Base-by-base conservation (phyloP, 2,113 vertebrate genomes). In the Amphiprion ocellaris region DNA sequence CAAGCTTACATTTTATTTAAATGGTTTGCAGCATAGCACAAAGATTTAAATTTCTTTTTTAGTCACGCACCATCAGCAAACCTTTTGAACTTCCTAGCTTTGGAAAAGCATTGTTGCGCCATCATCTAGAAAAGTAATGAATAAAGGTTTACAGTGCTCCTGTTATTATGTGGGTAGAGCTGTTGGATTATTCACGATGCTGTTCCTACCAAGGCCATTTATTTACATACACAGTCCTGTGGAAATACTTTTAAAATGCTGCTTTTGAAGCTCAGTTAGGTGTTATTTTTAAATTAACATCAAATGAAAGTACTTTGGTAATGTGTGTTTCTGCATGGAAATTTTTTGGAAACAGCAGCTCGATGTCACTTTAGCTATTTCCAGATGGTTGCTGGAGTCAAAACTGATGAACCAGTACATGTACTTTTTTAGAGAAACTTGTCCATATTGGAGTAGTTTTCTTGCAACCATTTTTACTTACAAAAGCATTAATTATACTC, bases 1-100 rank as follows among this genome's bases (percentile, higher is more conserved):
- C 24, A 39, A 78, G 63, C 73, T 56, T 46, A 6, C 11, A 64
- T 56, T 73, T 60, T 6, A 19, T 74, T 76, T 73, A 53, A 77
- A 50, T 17, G 33, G 4, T 56, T 65, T 67, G 5, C 2, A 5
- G n/a, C 37, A 6, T 14, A 64, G 16, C 23, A 67, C 52, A 67
- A 60, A 81, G 6, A 58, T 9, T 3, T 7, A 15, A 7, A 28
- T 66, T 39, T 10, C 12, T 47, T 61, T 73, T 58, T 63, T 44
- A 62, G 26, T 75, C 61, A 44, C 24, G 28, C 3, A 7, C 14
- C 28, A n/a, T 33, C 41, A 60, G 15, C 30, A 62, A 70, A 28
- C 61, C 16, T 62, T 78, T 44, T n/a, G 50, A 30, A 19, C 28
- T 17, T 12, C 53, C 63, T 67, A 23, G 53, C 24, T 73, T 23